phyloP scores from a whole-genome alignment of 1,140 invertebrate species.

The Heterodera schachtii region DNA sequence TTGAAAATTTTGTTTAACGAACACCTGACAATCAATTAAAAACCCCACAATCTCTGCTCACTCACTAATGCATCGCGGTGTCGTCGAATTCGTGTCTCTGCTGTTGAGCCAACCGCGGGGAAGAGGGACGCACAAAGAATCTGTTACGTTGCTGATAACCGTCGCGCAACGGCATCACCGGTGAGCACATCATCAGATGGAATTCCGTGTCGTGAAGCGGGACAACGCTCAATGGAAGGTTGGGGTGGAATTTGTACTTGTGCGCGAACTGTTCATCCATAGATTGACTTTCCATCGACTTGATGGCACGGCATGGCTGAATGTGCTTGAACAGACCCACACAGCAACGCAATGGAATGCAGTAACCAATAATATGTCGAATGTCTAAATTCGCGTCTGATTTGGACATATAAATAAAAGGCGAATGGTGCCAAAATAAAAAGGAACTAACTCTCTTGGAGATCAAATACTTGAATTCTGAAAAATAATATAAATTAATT shows the following conservation, averaged over 20 bases:
- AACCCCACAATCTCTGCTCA: background rate
- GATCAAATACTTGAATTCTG: conserved; percentile 5
- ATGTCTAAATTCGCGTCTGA: conserved; percentile 2
- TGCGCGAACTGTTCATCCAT: conserved; percentile 18
- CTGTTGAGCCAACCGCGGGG: conserved; percentile 7
- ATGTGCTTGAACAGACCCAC: conserved; percentile 9
- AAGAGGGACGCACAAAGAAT: conserved; percentile 24
- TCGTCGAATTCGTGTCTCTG: conserved; percentile 7
- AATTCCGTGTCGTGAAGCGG: conserved; percentile 23
- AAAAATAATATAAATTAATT: background rate
- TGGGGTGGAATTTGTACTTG: conserved; percentile 21
- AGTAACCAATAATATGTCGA: conserved; percentile 32
- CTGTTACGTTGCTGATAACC: conserved; percentile 1
- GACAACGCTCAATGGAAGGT: conserved; percentile 20
- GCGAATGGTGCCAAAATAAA: background rate
- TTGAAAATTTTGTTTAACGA: no score
- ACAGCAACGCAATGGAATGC: conserved; percentile 18
- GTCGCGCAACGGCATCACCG: conserved; percentile 1
- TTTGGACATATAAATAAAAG: background rate
- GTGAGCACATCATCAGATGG: conserved; percentile 7
- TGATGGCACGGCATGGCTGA: conserved; percentile 1
- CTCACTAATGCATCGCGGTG: conserved; percentile 22
- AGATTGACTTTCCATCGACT: background rate
- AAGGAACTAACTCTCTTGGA: background rate
- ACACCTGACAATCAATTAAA: background rate